A percentile compares a stretch with the other conserved stretches of the same genome.
Conservation (phyloP, 2,113 vertebrate genomes). For the Podilymbus podiceps region DNA sequence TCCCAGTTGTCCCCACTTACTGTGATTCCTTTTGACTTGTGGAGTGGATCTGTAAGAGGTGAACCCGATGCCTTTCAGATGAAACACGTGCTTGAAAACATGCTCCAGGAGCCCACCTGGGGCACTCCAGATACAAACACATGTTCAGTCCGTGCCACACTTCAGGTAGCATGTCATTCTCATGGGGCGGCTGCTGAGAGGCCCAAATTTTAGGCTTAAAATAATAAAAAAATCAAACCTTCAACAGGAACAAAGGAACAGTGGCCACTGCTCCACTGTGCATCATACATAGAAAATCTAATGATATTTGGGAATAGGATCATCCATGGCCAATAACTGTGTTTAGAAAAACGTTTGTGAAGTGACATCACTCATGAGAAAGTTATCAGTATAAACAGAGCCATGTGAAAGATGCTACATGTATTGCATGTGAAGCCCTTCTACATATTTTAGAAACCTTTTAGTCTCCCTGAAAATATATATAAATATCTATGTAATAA, state of each 20-base stretch:
- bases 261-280: not conserved
- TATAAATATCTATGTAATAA: not conserved
- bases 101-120: not conserved
- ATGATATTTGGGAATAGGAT: not conserved
- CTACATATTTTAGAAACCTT: not conserved
- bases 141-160: accelerated
- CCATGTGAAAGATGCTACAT: not conserved
- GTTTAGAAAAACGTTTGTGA: not conserved
- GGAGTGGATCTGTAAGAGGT: not conserved
- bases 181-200: accelerated
- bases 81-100: not conserved
- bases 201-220: not conserved
- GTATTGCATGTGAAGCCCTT: not conserved
- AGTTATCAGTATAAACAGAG: not conserved
- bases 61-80: not conserved
- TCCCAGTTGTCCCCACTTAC: not conserved
- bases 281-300: not conserved
- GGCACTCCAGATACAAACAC: not conserved
- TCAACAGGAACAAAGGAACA: not conserved
- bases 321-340: not conserved
- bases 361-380: not conserved
- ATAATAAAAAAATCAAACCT: not conserved
- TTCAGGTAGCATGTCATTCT: not conserved
- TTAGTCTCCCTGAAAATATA: not conserved
- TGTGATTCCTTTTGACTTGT: not conserved